These are phyloP conservation scores for Esperia sulphurella DNA, from an alignment of 2,888 invertebrate species.

Conservation along the genomic window DNA sequence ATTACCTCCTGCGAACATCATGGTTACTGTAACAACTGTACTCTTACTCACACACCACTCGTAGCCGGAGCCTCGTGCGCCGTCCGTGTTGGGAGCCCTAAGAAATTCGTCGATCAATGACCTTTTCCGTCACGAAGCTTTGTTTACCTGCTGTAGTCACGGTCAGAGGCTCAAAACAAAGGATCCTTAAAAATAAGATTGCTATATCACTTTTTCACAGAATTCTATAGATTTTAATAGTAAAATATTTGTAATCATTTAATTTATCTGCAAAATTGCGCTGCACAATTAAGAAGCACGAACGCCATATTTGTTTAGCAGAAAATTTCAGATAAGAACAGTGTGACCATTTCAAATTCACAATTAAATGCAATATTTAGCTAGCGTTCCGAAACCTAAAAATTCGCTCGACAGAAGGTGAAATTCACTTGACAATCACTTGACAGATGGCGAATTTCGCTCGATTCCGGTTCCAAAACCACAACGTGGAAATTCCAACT, in stretches of 20 bases:
- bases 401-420: no score
- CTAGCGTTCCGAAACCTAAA: no score
- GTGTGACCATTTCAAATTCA: no score
- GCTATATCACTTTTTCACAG: neutral
- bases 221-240: no score
- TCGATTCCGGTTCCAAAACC: no score
- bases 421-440: no score
- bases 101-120: slow-evolving; percentile 41
- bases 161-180: slow-evolving; percentile 1
- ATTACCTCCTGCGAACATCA: slow-evolving; percentile 70
- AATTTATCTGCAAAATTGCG: neutral
- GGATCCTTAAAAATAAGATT: neutral
- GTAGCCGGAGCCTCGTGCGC: slow-evolving; percentile 14
- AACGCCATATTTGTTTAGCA: neutral
- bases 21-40: slow-evolving; percentile 44
- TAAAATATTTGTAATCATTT: neutral
- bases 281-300: neutral
- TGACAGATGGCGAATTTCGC: no score
- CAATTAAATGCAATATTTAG: no score
- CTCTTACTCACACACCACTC: slow-evolving; percentile 45
- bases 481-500: no score
- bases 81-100: slow-evolving; percentile 28
- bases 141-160: slow-evolving; percentile 53
- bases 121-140: slow-evolving; percentile 28
- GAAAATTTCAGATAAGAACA: no score